phyloP scores from a whole-genome alignment of 2,888 invertebrate genomes.

The Hydrotaea cyrtoneurina region DNA sequence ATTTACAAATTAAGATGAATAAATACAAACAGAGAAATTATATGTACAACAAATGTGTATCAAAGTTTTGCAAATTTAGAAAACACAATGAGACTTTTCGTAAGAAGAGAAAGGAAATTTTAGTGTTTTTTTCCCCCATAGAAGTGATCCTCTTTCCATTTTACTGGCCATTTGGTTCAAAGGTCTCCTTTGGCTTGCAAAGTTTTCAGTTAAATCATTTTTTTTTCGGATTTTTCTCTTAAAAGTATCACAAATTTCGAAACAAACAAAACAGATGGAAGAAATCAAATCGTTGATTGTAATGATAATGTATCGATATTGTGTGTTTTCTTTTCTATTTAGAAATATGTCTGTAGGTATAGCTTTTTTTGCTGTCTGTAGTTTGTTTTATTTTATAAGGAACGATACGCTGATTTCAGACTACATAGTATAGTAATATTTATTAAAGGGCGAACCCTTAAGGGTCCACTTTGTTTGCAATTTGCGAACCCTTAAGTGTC shows the following conservation, averaged over 20 bases:
- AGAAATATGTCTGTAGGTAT: slow-evolving; percentile 27
- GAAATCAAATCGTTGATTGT: slow-evolving; percentile 43
- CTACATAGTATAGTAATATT: slow-evolving; percentile 56
- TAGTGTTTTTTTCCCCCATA: not conserved
- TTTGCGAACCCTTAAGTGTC: not conserved
- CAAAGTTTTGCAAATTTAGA: not conserved
- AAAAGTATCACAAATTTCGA: slow-evolving; percentile 61
- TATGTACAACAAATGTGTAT: slow-evolving; percentile 17
- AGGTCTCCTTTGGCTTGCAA: not conserved
- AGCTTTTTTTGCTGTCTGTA: slow-evolving; percentile 42
- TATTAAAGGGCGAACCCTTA: slow-evolving; percentile 9
- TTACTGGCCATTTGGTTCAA: not conserved
- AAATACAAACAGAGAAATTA: slow-evolving; percentile 8
- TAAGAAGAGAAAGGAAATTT: not conserved
- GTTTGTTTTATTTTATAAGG: slow-evolving; percentile 61
- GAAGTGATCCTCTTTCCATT: not conserved
- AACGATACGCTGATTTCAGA: slow-evolving; percentile 67
- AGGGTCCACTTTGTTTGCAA: not conserved
- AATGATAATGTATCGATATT: slow-evolving; percentile 21
- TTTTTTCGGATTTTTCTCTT: slow-evolving; percentile 34
- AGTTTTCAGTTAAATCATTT: slow-evolving; percentile 10
- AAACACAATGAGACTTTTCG: not conserved
- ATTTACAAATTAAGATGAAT: slow-evolving; percentile 22
- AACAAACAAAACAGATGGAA: slow-evolving; percentile 13
- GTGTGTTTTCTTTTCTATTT: slow-evolving; percentile 15